Conservation (phyloP, 1,140 invertebrate genomes). For the Elymnias hypermnestra region DNA sequence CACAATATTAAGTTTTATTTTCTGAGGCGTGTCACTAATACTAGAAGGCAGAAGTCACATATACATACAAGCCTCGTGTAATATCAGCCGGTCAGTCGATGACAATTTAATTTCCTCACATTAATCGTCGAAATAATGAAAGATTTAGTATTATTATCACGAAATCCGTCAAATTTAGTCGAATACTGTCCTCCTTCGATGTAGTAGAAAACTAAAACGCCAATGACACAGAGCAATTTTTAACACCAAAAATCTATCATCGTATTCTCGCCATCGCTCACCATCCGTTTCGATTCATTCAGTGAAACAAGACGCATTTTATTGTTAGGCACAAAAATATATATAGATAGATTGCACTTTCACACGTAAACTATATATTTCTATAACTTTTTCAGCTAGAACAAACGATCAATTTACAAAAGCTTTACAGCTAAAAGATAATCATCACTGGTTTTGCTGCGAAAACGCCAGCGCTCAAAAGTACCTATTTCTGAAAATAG, state of each 20-base stretch:
- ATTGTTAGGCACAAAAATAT: conserved; percentile 54
- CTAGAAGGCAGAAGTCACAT: conserved; percentile 72
- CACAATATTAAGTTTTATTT: conserved; percentile 70
- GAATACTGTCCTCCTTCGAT: conserved; percentile 49
- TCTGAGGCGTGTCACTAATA: conserved; percentile 75
- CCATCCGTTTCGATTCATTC: conserved; percentile 64
- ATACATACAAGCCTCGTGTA: conserved; percentile 76
- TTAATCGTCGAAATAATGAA: conserved; percentile 52
- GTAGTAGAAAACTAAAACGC: conserved; percentile 59
- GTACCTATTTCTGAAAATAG: conserved; percentile 75
- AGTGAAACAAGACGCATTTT: conserved; percentile 70
- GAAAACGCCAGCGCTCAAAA: conserved; percentile 75
- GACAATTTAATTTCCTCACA: conserved; percentile 68
- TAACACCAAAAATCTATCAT: conserved; percentile 75
- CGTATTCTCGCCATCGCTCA: conserved; percentile 74
- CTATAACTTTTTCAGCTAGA: conserved; percentile 52
- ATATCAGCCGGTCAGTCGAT: conserved; percentile 75
- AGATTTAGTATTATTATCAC: conserved; percentile 51
- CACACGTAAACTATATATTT: conserved; percentile 53
- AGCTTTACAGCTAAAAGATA: conserved; percentile 68
- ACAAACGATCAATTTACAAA: conserved; percentile 72
- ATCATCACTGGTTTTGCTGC: conserved; percentile 73
- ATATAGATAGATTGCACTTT: conserved; percentile 56
- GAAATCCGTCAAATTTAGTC: conserved; percentile 54
- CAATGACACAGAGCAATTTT: conserved; percentile 72